Base-by-base conservation (phyloP, 2,888 invertebrate species). In the Erebia palarica region DNA sequence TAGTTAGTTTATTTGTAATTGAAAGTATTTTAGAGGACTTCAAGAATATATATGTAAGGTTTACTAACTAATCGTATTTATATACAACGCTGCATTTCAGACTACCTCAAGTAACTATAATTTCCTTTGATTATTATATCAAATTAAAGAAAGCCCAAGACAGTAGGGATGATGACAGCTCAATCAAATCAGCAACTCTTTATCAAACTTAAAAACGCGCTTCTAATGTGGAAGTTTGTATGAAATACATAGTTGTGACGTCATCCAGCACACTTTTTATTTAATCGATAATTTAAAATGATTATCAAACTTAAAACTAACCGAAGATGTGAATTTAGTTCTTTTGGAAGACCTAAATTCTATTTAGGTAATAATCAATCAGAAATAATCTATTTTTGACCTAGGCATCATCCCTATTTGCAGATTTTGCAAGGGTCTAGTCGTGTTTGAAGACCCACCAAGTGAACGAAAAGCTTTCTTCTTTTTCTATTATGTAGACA, bases 51-150 rank as follows among this genome's bases (percentile, higher is more conserved):
- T 68, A 57, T 55, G 8, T 27, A 67, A 70, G 44, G 55, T 66
- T 65, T 63, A 60, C 68, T 68, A 51, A 21, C 49, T 44, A 18
- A 61, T 47, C 8, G 63, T 63, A 61, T 60, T 60, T 60, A 60
- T 47, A 61, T 18, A 47, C 53, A 55, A 55, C 58, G 69, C 71
- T 72, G 72, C 74, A 75, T 75, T 77, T 77, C 67, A 65, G 60
- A 73, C 76, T 77, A 77, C 77, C 77, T 77, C 76, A 68, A 57
- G 53, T 65, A 67, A 67, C 13, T 58, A 59, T 14, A 59, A n/a
- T 49, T 58, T 65, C 42, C 18, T 18, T n/a, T 53, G 10, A 42
- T 55, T 18, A n/a, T 64, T 49, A 51, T 64, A 61, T 44, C 11
- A 16, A 61, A 44, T 61, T 42, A 4, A 16, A 61, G n/a, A 8